A percentile compares a stretch with the other conserved stretches of the same genome.
Conservation (phyloP, 2,888 invertebrate species). For the Rutpela maculata region DNA sequence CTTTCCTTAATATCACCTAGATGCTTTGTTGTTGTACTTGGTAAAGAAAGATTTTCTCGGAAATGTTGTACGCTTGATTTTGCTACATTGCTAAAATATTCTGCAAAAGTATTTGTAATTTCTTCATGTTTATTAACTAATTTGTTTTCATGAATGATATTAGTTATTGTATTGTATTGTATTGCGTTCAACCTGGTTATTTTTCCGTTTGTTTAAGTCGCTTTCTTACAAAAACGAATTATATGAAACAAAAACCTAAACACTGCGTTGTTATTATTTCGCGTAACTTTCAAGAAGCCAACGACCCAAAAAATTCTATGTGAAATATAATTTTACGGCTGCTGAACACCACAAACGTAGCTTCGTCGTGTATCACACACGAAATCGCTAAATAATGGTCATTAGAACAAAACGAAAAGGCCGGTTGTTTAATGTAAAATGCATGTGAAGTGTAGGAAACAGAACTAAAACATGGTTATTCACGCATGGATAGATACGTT, state of each 20-base stretch:
- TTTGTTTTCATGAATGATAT: too few species aligned
- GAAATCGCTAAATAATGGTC: conserved; percentile 2
- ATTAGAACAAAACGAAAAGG: conserved; percentile 13
- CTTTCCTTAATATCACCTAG: too few species aligned
- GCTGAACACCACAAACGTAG: neutral
- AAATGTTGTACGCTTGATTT: too few species aligned
- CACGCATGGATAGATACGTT: conserved; percentile 20
- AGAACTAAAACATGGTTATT: conserved; percentile 37
- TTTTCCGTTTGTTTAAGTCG: too few species aligned
- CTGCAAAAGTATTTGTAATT: too few species aligned
- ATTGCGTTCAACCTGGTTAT: too few species aligned
- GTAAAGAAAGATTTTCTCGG: too few species aligned
- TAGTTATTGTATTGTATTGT: too few species aligned
- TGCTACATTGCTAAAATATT: too few species aligned
- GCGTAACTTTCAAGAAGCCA: conserved; percentile 13
- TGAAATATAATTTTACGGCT: conserved; percentile 16
- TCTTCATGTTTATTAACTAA: too few species aligned
- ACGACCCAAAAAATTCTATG: conserved; percentile 21
- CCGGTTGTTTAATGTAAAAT: conserved; percentile 19
- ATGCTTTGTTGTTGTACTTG: too few species aligned
- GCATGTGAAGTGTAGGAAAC: conserved; percentile 25
- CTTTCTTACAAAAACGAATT: neutral
- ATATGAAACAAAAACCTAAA: neutral
- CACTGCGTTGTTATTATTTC: neutral
- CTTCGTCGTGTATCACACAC: neutral